Conservation (phyloP, 2,888 invertebrate genomes). For the Cryptus viduatorius region DNA sequence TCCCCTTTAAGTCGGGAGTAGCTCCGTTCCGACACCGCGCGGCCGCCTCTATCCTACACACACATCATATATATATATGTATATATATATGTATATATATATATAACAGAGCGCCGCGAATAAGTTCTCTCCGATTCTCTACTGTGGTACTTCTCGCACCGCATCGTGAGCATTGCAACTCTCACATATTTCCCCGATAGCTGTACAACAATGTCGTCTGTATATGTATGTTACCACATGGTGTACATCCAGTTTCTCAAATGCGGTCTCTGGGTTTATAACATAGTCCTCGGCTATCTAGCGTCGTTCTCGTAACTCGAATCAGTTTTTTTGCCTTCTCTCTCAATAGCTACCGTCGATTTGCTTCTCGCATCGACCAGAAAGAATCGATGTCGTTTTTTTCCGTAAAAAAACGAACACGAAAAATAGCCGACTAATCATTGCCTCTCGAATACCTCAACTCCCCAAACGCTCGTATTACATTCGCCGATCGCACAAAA, state of each 20-base stretch:
- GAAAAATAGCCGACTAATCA: not conserved
- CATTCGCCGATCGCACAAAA: not conserved
- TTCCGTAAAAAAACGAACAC: not conserved
- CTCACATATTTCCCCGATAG: conserved; percentile 48
- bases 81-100: conserved; percentile 29
- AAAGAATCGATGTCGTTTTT: not conserved
- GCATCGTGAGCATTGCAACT: conserved; percentile 22
- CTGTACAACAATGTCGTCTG: conserved; percentile 44
- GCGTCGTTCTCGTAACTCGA: conserved; percentile 13
- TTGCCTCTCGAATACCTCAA: not conserved
- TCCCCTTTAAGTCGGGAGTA: conserved; percentile 73
- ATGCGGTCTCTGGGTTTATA: conserved; percentile 38
- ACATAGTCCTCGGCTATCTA: conserved; percentile 27
- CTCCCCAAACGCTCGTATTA: not conserved
- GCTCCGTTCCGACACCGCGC: conserved; percentile 59
- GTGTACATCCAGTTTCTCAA: conserved; percentile 36
- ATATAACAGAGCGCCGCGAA: conserved; percentile 27
- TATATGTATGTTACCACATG: conserved; percentile 24
- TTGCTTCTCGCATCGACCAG: not conserved
- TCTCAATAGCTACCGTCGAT: not conserved
- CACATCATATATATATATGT: conserved; percentile 13
- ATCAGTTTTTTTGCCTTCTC: not conserved
- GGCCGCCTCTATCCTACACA: not conserved
- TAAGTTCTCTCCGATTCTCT: conserved; percentile 42
- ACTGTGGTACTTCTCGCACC: conserved; percentile 33